Evolutionary conservation across 2,113 vertebrate genomes (phyloP).

Genomic region (Motacilla tschutschensis): DNA sequence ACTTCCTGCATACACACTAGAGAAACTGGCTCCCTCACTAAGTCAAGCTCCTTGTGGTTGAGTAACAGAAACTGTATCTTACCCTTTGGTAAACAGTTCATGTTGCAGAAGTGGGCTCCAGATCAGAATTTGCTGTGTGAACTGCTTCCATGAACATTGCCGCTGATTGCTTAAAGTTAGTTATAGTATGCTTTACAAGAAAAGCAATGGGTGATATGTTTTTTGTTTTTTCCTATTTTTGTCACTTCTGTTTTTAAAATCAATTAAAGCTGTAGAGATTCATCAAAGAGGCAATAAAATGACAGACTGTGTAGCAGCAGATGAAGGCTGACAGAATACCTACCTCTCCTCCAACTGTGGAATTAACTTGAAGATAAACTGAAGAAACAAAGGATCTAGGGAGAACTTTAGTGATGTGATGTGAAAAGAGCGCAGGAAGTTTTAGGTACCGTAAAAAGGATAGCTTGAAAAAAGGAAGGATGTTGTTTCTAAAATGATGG

Average conservation of each 20-base stretch:
- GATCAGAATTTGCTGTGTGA: neutral
- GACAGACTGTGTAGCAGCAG: neutral
- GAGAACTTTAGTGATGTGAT: neutral
- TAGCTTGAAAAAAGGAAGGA: neutral
- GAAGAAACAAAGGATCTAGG: neutral
- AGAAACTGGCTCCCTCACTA: neutral
- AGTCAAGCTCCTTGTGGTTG: neutral
- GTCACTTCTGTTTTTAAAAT: conserved; percentile 27
- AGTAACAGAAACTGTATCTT: neutral
- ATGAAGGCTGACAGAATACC: neutral
- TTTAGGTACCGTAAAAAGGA: neutral
- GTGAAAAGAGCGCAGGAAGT: neutral
- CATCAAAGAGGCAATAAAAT: conserved; percentile 12
- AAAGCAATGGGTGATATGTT: neutral
- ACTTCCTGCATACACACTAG: neutral
- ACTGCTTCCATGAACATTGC: neutral
- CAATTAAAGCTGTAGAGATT: conserved; percentile 26
- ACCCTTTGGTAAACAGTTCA: neutral
- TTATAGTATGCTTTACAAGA: neutral
- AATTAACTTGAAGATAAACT: neutral
- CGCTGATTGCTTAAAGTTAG: neutral
- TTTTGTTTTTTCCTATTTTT: neutral
- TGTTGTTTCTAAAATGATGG: neutral
- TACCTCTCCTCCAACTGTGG: neutral
- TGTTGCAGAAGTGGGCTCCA: neutral